Percentiles rank a stretch among this genome's conserved stretches.
Evolutionary conservation across 37 sponge, comb jelly and placozoan genomes (phyloP).

Genomic region (Chondrilla cf. caribensis): DNA sequence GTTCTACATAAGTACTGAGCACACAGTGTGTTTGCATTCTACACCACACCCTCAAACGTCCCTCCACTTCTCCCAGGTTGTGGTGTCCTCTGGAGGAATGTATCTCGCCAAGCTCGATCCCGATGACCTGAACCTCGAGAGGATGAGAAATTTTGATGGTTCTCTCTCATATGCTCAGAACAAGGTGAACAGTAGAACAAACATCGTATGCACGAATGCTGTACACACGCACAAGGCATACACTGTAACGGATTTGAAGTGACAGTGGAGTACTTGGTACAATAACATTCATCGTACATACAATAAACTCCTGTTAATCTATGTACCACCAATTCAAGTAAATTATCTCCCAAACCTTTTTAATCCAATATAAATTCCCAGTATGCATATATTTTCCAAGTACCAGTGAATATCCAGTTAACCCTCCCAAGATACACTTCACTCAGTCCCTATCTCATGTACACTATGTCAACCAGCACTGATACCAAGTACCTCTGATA

Average conservation of each 20-base stretch:
- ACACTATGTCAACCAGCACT: too few species aligned
- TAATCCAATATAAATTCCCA: too few species aligned
- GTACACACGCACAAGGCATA: background rate
- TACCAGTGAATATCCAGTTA: too few species aligned
- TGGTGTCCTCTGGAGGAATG: constrained; percentile 93
- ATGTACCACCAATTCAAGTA: too few species aligned
- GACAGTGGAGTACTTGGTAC: background rate
- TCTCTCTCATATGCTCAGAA: constrained; percentile 84
- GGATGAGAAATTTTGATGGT: constrained; percentile 59
- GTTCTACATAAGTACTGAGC: too few species aligned
- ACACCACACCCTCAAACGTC: too few species aligned
- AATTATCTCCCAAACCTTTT: too few species aligned
- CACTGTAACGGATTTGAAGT: background rate
- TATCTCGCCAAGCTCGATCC: constrained; percentile 73
- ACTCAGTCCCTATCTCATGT: too few species aligned
- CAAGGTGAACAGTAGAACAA: constrained; percentile 50
- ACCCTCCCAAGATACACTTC: too few species aligned
- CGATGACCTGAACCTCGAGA: constrained; percentile 66
- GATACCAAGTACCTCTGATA: too few species aligned
- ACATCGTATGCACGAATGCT: background rate
- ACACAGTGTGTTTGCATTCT: background rate
- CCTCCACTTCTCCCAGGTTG: constrained; percentile 57
- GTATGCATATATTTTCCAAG: too few species aligned
- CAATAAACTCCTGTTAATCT: too few species aligned
- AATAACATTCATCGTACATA: background rate